Conservation (phyloP, 2,888 invertebrate species). For the Idaea straminata region DNA sequence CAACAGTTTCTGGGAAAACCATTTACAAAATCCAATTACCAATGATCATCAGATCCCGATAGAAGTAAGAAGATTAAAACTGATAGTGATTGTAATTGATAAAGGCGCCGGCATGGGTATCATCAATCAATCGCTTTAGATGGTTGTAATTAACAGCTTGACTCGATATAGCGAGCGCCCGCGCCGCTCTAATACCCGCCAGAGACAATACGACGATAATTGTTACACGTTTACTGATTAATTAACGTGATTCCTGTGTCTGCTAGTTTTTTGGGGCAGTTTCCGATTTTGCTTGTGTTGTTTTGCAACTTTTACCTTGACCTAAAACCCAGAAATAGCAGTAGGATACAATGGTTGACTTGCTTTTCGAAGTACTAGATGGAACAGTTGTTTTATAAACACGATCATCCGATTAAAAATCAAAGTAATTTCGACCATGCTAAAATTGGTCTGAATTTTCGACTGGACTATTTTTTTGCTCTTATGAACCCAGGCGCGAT, state of each 20-base stretch:
- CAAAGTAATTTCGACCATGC: no score
- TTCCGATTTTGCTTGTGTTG: background rate
- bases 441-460: no score
- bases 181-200: slow-evolving; percentile 9
- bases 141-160: slow-evolving; percentile 38
- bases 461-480: no score
- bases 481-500: no score
- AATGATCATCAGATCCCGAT: background rate
- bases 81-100: slow-evolving; percentile 43
- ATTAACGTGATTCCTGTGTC: background rate
- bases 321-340: no score
- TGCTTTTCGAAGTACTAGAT: no score
- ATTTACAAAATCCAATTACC: slow-evolving; percentile 3
- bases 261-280: background rate
- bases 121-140: slow-evolving; percentile 50
- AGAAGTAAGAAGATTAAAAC: background rate
- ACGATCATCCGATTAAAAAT: no score
- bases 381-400: no score
- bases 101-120: slow-evolving; percentile 30
- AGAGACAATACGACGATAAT: background rate
- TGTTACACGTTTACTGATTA: background rate
- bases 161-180: slow-evolving; percentile 14
- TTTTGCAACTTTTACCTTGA: no score
- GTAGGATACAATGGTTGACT: no score
- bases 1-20: background rate